Conservation (phyloP, 2,797 vertebrate genomes). For the Hylomyscus alleni region DNA sequence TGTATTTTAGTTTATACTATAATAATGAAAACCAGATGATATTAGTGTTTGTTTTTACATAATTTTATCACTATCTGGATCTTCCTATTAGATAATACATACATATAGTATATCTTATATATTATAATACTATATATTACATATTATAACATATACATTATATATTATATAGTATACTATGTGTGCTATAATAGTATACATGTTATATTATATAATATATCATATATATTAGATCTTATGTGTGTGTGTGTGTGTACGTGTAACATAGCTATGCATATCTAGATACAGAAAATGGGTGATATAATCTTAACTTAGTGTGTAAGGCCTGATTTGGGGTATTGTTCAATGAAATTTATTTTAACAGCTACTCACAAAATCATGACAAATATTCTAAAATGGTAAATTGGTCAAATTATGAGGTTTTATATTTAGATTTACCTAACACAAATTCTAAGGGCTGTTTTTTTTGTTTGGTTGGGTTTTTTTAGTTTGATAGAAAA, state of each 20-base stretch:
- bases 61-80: background rate
- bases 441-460: background rate
- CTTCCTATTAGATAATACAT: background rate
- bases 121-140: background rate
- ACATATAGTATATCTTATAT: background rate
- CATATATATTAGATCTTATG: background rate
- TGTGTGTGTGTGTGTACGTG: background rate
- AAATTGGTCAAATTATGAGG: constrained; percentile 1
- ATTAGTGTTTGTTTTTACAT: background rate
- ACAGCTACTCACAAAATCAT: background rate
- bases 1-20: constrained; percentile 23
- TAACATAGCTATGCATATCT: background rate
- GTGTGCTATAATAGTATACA: background rate
- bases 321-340: background rate
- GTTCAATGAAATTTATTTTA: constrained; percentile 25
- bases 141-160: background rate
- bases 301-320: background rate
- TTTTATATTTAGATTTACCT: constrained; percentile 30
- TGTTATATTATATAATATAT: background rate
- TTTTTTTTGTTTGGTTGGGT: background rate
- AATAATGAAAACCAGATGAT: background rate
- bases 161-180: background rate
- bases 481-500: constrained; percentile 23
- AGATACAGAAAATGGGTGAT: background rate
- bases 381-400: background rate